Evolutionary conservation across 2,113 vertebrate species (phyloP).

Genomic region (Tor tambroides): DNA sequence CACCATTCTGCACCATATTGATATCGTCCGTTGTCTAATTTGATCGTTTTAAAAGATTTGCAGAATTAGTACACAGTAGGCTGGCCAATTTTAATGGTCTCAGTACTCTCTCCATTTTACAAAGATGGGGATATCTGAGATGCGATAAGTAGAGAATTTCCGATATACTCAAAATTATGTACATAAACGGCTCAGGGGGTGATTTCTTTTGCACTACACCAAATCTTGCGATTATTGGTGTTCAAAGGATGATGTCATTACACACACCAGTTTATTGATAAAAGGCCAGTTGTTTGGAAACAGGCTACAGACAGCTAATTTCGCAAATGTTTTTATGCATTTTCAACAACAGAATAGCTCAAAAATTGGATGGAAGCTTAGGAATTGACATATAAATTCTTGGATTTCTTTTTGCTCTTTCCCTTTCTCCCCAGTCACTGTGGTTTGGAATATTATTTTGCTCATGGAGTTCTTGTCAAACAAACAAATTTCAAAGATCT

Average conservation of each 20-base stretch:
- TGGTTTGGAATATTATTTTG: background rate
- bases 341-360: background rate
- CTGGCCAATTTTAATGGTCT: background rate
- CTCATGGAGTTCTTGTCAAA: background rate
- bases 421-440: background rate
- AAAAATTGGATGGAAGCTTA: background rate
- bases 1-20: too few species aligned
- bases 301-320: background rate
- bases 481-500: background rate
- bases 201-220: background rate
- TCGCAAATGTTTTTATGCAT: background rate
- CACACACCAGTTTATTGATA: background rate
- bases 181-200: background rate
- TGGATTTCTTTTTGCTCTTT: background rate
- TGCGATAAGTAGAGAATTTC: background rate
- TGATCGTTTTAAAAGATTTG: too few species aligned
- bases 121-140: background rate
- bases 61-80: background rate
- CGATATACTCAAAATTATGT: background rate
- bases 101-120: background rate
- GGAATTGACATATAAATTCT: background rate
- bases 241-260: background rate
- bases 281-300: background rate
- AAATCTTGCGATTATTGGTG: background rate
- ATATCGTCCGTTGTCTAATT: background rate